Evolutionary conservation across 1,140 invertebrate species (phyloP).

Genomic region (Bombus confusus): DNA sequence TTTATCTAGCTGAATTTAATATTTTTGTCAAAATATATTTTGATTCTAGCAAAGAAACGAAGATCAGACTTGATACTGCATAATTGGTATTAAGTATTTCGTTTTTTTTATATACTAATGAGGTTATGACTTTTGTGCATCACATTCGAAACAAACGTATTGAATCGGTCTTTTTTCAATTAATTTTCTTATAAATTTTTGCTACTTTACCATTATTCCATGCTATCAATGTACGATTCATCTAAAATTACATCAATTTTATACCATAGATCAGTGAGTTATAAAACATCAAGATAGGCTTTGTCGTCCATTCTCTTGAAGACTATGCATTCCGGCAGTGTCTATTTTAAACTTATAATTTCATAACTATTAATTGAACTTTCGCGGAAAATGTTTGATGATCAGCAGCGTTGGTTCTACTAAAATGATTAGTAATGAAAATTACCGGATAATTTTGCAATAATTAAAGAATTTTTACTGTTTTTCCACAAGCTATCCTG

Average conservation of each 20-base stretch:
- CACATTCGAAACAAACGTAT: not conserved
- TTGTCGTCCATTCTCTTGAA: slow-evolving; percentile 6
- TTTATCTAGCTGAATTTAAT: not conserved
- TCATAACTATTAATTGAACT: not conserved
- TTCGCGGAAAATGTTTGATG: not conserved
- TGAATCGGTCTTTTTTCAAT: not conserved
- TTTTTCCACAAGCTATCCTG: slow-evolving; percentile 43
- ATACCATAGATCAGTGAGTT: slow-evolving; percentile 40
- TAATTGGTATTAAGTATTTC: not conserved
- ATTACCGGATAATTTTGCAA: not conserved
- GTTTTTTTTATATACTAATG: not conserved
- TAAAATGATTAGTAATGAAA: not conserved
- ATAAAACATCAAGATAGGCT: slow-evolving; percentile 52
- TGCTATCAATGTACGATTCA: not conserved
- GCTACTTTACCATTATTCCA: not conserved
- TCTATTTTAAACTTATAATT: slow-evolving; percentile 44
- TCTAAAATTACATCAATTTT: slow-evolving; percentile 19
- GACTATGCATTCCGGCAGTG: slow-evolving; percentile 32
- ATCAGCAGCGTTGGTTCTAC: not conserved
- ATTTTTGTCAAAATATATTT: not conserved
- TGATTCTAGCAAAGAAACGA: not conserved
- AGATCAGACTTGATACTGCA: not conserved
- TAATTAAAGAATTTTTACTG: slow-evolving; percentile 42
- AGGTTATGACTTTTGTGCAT: slow-evolving; percentile 22
- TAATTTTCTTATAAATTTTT: not conserved